Evolutionary conservation across 2,113 vertebrate species (phyloP).

Genomic region (Panurus biarmicus): DNA sequence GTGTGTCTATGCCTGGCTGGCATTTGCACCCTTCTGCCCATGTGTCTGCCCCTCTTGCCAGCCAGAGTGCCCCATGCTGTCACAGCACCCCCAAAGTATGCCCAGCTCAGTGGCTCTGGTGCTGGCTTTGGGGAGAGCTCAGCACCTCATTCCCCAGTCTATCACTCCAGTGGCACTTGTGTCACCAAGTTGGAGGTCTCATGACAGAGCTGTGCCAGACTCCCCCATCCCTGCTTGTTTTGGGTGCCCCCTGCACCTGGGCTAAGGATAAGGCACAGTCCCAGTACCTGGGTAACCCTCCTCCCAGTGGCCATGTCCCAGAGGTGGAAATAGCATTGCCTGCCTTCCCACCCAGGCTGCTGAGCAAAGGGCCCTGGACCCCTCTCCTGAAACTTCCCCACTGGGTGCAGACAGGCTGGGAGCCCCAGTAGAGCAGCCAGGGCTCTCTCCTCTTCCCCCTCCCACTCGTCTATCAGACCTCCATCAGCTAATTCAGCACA

Average conservation of each 20-base stretch:
- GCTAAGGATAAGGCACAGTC: background rate
- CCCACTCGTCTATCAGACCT: background rate
- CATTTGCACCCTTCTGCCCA: background rate
- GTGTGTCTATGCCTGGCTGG: background rate
- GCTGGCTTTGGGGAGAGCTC: background rate
- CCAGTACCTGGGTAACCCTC: background rate
- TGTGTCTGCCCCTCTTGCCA: background rate
- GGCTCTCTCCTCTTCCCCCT: background rate
- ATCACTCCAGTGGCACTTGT: background rate
- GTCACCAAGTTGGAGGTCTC: background rate
- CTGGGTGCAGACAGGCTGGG: background rate
- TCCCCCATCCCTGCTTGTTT: background rate
- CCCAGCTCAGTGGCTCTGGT: fast-evolving
- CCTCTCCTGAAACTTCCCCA: background rate
- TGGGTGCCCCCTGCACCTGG: background rate
- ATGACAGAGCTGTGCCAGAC: background rate
- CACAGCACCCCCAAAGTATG: background rate
- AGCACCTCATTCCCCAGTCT: background rate
- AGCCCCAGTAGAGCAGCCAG: fast-evolving
- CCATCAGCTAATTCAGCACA: background rate
- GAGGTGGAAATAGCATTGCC: background rate
- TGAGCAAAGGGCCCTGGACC: background rate
- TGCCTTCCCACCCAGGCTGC: background rate
- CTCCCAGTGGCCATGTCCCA: background rate
- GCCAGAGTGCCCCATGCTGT: background rate